Percentiles rank a stretch among this genome's conserved stretches.
phyloP scores from a whole-genome alignment of 2,113 vertebrate genomes.

The Corythoichthys intestinalis region DNA sequence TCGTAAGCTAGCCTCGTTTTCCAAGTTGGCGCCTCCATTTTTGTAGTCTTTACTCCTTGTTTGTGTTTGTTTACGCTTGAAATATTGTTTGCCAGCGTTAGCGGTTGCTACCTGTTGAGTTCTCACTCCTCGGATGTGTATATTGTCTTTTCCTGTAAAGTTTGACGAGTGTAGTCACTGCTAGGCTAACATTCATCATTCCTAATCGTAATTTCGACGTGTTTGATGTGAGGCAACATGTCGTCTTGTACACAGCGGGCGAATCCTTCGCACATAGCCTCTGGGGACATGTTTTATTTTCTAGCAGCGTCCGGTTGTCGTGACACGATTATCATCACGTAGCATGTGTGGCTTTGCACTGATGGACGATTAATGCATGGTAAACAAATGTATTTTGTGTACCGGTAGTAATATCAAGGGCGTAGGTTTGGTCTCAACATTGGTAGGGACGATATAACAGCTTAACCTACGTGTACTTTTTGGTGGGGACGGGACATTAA shows the following conservation, averaged over 20 bases:
- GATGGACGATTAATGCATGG: background rate
- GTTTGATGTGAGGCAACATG: slow-evolving; percentile 5
- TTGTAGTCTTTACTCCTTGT: background rate
- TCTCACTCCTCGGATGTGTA: background rate
- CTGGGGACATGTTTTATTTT: background rate
- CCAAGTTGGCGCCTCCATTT: background rate
- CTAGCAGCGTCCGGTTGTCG: background rate
- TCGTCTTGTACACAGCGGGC: slow-evolving; percentile 4
- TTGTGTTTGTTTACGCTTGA: background rate
- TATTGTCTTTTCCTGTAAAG: slow-evolving; percentile 1
- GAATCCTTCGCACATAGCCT: background rate
- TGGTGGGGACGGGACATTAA: too few relatives aligned
- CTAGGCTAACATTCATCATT: background rate
- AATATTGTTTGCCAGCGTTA: background rate
- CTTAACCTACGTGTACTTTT: too few relatives aligned
- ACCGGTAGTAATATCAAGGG: too few relatives aligned
- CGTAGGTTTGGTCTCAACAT: too few relatives aligned
- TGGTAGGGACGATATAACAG: too few relatives aligned
- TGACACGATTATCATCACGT: background rate
- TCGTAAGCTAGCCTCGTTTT: background rate
- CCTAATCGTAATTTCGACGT: background rate
- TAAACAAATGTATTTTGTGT: background rate
- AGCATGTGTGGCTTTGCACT: background rate
- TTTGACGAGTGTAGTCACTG: background rate
- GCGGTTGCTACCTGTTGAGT: background rate